Conservation (phyloP, 2,888 invertebrate species). For the Scaptomyza reducta region DNA sequence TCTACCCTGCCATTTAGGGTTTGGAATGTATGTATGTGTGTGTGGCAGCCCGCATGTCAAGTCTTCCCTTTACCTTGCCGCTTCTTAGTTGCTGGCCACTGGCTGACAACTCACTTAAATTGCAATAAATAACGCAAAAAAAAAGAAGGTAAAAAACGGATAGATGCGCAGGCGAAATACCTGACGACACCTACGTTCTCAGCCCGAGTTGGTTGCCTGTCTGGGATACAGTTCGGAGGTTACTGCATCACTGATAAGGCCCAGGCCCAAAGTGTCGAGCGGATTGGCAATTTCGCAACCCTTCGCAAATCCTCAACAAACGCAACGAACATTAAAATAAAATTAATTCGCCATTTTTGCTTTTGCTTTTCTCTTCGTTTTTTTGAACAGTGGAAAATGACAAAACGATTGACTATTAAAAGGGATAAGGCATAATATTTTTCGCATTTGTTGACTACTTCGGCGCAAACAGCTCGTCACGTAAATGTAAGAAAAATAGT, state of each 20-base stretch:
- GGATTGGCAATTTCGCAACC: conserved; percentile 65
- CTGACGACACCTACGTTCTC: conserved; percentile 62
- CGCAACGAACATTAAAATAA: conserved; percentile 77
- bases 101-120: conserved; percentile 78
- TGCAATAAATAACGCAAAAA: conserved; percentile 73
- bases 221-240: conserved; percentile 1
- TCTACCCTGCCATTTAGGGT: conserved; percentile 27
- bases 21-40: conserved; percentile 6
- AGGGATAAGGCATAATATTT: conserved; percentile 79
- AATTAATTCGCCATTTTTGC: conserved; percentile 65
- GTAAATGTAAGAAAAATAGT: conserved; percentile 76
- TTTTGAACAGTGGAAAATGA: conserved; percentile 55
- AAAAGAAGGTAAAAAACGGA: conserved; percentile 39
- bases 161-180: conserved; percentile 60
- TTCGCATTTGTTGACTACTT: conserved; percentile 65
- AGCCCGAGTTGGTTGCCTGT: neutral
- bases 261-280: conserved; percentile 46
- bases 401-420: conserved; percentile 81
- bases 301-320: conserved; percentile 66
- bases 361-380: conserved; percentile 16
- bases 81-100: conserved; percentile 21
- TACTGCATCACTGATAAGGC: conserved; percentile 67
- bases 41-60: conserved; percentile 47
- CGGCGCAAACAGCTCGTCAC: conserved; percentile 47
- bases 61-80: neutral